These are phyloP conservation scores for Habroteleia sp. DNA, from an alignment of 2,888 invertebrate genomes.

Conservation along the genomic window DNA sequence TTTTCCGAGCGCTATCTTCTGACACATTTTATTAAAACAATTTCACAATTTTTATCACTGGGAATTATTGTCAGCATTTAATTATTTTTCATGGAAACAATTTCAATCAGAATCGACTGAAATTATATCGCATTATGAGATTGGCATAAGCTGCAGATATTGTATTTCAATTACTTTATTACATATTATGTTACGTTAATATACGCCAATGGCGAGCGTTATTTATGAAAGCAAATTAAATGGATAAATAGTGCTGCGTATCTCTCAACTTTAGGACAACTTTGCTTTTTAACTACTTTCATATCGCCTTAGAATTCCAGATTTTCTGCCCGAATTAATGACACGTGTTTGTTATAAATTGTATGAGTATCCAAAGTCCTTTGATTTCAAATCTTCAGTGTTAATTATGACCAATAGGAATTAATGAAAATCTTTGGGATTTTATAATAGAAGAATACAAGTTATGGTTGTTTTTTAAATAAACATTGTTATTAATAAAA, in stretches of 20 bases:
- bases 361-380: too few species aligned
- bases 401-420: too few species aligned
- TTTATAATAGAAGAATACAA: too few species aligned
- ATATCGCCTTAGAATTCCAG: too few species aligned
- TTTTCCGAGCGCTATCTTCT: constrained; percentile 41
- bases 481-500: too few species aligned
- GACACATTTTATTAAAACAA: constrained; percentile 49
- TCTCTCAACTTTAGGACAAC: constrained; percentile 1
- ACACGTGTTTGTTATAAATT: too few species aligned
- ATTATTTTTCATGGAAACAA: constrained; percentile 35
- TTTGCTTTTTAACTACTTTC: too few species aligned
- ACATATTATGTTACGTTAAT: constrained; percentile 11
- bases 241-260: too few species aligned
- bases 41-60: constrained; percentile 49
- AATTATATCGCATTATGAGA: constrained; percentile 26
- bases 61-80: constrained; percentile 25
- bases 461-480: too few species aligned
- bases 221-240: background rate
- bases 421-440: too few species aligned
- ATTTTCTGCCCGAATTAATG: too few species aligned
- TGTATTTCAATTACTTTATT: constrained; percentile 23
- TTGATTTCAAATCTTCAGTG: too few species aligned
- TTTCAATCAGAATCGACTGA: constrained; percentile 30
- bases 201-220: constrained; percentile 4
- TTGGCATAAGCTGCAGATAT: constrained; percentile 7